phyloP scores from a whole-genome alignment of 2,797 vertebrate genomes.

The Spatula versicolor region DNA sequence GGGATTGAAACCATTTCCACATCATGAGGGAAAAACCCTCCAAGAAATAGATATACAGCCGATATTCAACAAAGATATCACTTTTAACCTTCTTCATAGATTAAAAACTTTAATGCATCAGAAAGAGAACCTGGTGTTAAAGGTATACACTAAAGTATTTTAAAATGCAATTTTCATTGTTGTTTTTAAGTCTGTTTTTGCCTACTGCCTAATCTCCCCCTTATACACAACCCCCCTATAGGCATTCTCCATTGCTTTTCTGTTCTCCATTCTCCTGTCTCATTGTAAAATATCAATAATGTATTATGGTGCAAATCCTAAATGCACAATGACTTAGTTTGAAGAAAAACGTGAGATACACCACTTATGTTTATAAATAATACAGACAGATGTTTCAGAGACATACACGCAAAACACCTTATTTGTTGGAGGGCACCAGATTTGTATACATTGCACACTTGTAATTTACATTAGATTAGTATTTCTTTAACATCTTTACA shows the following conservation, averaged over 20 bases:
- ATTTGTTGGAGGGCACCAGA: background rate
- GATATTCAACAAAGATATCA: slow-evolving; percentile 5
- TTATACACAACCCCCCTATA: background rate
- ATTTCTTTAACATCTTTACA: slow-evolving; percentile 19
- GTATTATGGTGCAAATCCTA: background rate
- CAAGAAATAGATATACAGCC: slow-evolving; percentile 35
- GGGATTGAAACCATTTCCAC: slow-evolving; percentile 67
- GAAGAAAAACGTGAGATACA: background rate
- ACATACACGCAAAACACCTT: slow-evolving; percentile 8
- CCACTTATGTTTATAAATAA: slow-evolving; percentile 22
- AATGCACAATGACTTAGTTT: background rate
- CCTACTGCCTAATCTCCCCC: background rate
- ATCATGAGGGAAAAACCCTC: background rate
- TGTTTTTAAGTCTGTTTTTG: background rate
- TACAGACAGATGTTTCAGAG: slow-evolving; percentile 11
- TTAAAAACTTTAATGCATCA: slow-evolving; percentile 14
- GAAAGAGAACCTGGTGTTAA: slow-evolving; percentile 3
- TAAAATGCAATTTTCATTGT: background rate
- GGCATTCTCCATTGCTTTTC: background rate
- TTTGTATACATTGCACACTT: background rate
- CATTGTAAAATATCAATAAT: background rate
- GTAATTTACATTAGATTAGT: slow-evolving; percentile 50
- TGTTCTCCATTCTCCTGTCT: background rate
- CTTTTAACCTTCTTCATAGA: slow-evolving; percentile 53
- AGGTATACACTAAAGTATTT: background rate